These are phyloP conservation scores for Amphiprion ocellaris DNA, from an alignment of 2,113 vertebrate species.

Conservation along the genomic window DNA sequence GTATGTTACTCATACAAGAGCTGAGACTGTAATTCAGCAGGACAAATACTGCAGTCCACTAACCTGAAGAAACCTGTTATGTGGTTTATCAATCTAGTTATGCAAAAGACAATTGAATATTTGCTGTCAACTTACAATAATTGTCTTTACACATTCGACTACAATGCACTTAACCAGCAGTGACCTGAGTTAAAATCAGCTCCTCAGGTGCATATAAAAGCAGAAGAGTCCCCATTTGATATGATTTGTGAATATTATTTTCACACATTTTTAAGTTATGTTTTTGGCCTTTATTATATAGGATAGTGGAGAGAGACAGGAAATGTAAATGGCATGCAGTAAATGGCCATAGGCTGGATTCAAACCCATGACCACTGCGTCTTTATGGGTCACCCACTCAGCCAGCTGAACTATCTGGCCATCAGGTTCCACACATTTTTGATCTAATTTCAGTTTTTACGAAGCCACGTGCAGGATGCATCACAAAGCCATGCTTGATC, in stretches of 20 bases:
- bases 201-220: constrained; percentile 5
- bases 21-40: no score
- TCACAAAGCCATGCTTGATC: no score
- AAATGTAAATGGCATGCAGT: no score
- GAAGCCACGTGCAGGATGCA: no score
- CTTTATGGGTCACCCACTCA: no score
- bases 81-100: not conserved
- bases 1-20: no score
- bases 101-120: not conserved
- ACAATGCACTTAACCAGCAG: not conserved
- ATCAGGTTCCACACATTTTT: not conserved
- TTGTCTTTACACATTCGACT: not conserved
- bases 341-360: no score
- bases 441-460: not conserved
- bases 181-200: not conserved
- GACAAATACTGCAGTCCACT: not conserved
- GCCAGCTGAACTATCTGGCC: no score
- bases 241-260: constrained; percentile 1
- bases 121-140: not conserved
- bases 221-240: not conserved
- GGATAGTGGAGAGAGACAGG: no score
- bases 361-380: no score
- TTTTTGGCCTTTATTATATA: no score
- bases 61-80: not conserved
- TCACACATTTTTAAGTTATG: not conserved